phyloP scores from a whole-genome alignment of 2,888 invertebrate species.

The Nemurella pictetii region DNA sequence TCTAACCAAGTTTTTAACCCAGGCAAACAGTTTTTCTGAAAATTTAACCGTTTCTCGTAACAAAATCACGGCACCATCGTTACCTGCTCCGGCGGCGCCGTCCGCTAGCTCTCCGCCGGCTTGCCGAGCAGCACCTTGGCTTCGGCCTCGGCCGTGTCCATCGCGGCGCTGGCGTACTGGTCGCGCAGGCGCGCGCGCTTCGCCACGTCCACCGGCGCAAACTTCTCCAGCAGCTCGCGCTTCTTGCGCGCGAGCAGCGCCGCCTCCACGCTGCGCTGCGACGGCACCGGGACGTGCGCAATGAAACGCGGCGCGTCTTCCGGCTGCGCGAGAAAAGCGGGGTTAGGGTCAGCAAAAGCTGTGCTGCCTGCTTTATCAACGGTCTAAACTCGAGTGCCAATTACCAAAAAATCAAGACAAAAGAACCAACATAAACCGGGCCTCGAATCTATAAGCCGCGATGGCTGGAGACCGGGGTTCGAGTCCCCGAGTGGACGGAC shows the following conservation, averaged over 20 bases:
- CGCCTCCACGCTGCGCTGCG: conserved; percentile 92
- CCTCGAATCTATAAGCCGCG: no score
- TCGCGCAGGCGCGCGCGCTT: conserved; percentile 62
- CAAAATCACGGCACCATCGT: conserved; percentile 36
- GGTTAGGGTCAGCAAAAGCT: no score
- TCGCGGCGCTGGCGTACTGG: conserved; percentile 56
- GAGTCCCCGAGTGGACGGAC: no score
- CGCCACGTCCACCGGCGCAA: conserved; percentile 52
- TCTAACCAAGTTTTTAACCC: no score
- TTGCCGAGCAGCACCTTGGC: not conserved
- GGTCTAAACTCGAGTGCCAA: no score
- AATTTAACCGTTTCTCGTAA: not conserved
- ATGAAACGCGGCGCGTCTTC: conserved; percentile 62
- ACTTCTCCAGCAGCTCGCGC: conserved; percentile 85
- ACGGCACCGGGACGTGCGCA: conserved; percentile 89
- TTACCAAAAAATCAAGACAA: no score
- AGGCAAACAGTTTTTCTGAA: no score
- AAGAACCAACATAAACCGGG: no score
- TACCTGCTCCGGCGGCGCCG: conserved; percentile 53
- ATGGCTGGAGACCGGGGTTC: no score
- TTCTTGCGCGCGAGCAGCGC: conserved; percentile 89
- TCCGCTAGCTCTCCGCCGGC: conserved; percentile 85
- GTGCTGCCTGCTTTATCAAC: no score
- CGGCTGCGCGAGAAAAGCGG: conserved; percentile 38
- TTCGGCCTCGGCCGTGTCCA: conserved; percentile 34